A percentile compares a stretch with the other conserved stretches of the same genome.
Conservation (phyloP, 2,113 vertebrate species). For the Phalacrocorax brasilianus region DNA sequence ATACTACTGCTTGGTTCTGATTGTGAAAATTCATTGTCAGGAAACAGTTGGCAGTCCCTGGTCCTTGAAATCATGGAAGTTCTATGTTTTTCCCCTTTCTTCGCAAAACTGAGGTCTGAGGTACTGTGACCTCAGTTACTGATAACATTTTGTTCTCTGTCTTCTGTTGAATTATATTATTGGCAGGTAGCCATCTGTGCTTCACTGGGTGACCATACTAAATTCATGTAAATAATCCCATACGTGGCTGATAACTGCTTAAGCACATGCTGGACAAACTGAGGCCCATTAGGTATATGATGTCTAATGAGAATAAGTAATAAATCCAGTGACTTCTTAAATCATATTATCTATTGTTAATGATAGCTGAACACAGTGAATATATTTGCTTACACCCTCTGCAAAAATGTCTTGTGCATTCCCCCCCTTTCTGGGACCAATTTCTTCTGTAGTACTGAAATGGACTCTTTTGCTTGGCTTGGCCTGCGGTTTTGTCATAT, state of each 20-base stretch:
- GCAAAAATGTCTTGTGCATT: background rate
- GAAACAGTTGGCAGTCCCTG: background rate
- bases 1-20: background rate
- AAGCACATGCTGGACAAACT: background rate
- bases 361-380: background rate
- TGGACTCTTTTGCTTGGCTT: background rate
- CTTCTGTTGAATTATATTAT: background rate
- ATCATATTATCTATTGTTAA: background rate
- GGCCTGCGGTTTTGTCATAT: background rate
- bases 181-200: background rate
- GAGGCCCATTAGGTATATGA: background rate
- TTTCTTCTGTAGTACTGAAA: background rate
- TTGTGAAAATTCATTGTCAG: background rate
- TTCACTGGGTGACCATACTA: background rate
- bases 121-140: background rate
- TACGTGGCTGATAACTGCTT: background rate
- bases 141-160: background rate
- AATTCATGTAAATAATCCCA: background rate
- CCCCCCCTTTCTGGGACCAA: background rate
- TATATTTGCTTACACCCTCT: background rate
- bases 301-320: background rate
- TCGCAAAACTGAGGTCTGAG: background rate
- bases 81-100: background rate
- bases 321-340: background rate
- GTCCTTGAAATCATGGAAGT: no score